Evolutionary conservation across 1,140 invertebrate genomes (phyloP).

Genomic region (Ruditapes philippinarum): DNA sequence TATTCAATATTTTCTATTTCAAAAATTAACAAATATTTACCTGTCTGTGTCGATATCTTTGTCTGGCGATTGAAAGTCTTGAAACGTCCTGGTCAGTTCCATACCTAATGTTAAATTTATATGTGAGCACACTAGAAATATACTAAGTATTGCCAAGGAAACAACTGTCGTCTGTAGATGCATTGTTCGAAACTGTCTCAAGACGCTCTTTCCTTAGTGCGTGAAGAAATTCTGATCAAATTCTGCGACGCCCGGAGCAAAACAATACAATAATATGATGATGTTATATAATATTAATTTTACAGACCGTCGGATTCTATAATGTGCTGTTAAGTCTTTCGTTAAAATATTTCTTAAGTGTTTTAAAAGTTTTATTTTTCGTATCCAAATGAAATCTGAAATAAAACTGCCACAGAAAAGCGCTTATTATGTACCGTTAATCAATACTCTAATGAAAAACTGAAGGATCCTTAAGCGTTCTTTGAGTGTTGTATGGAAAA

Average conservation of each 20-base stretch:
- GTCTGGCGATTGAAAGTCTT: neutral
- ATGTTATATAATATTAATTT: neutral
- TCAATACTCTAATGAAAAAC: conserved; percentile 29
- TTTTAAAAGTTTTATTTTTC: neutral
- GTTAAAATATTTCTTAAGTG: neutral
- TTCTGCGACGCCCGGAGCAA: neutral
- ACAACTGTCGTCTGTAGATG: neutral
- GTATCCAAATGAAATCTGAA: neutral
- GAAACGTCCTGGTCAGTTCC: neutral
- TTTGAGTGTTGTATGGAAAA: conserved; percentile 13
- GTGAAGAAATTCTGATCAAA: neutral
- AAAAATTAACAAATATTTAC: no score
- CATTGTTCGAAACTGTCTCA: neutral
- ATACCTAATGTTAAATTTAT: conserved; percentile 2
- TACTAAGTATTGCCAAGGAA: neutral
- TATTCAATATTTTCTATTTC: no score
- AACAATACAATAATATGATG: neutral
- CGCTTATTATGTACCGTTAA: conserved; percentile 8
- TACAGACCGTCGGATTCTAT: neutral
- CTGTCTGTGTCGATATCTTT: neutral
- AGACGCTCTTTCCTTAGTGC: neutral
- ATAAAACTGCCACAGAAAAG: neutral
- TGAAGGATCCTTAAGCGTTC: conserved; percentile 23
- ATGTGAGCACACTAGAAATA: neutral
- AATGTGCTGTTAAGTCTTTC: neutral